Evolutionary conservation across 2,113 vertebrate genomes (phyloP).

Genomic region (Pagrus major): DNA sequence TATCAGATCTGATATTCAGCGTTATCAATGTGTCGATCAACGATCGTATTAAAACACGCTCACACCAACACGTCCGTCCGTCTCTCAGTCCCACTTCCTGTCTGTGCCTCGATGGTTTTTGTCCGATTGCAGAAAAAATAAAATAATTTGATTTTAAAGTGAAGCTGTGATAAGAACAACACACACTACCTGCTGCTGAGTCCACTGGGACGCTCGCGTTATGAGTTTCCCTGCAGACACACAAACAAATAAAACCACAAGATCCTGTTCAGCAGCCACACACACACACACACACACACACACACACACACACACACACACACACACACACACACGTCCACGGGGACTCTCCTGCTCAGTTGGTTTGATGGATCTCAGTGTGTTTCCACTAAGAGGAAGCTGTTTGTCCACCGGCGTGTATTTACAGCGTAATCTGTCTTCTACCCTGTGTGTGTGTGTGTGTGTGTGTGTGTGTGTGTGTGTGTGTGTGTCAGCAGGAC

Average conservation of each 20-base stretch:
- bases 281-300: conserved; percentile 6
- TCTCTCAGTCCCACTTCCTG: too few relatives aligned
- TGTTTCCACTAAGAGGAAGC: conserved; percentile 54
- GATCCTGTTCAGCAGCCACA: too few relatives aligned
- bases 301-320: conserved; percentile 24
- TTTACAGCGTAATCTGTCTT: conserved; percentile 42
- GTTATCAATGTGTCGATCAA: too few relatives aligned
- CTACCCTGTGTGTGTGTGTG: conserved; percentile 8
- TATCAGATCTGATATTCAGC: too few relatives aligned
- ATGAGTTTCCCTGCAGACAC: conserved; percentile 43
- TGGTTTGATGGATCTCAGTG: conserved; percentile 51
- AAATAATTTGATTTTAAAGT: too few relatives aligned
- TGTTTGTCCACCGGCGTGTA: conserved; percentile 27
- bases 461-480: conserved; percentile 10
- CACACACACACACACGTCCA: conserved; percentile 22
- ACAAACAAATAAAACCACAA: too few relatives aligned
- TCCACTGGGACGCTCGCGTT: too few relatives aligned
- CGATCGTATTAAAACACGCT: too few relatives aligned
- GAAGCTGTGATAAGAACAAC: too few relatives aligned
- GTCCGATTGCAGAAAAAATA: too few relatives aligned
- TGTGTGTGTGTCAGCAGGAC: conserved; percentile 9
- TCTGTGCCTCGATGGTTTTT: too few relatives aligned
- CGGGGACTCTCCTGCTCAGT: conserved; percentile 10
- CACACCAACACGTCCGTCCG: too few relatives aligned
- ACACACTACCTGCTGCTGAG: conserved; percentile 13